A percentile compares a stretch with the other conserved stretches of the same genome.
Evolutionary conservation across 2,113 vertebrate genomes (phyloP).

Genomic region (Galeopterus variegatus): DNA sequence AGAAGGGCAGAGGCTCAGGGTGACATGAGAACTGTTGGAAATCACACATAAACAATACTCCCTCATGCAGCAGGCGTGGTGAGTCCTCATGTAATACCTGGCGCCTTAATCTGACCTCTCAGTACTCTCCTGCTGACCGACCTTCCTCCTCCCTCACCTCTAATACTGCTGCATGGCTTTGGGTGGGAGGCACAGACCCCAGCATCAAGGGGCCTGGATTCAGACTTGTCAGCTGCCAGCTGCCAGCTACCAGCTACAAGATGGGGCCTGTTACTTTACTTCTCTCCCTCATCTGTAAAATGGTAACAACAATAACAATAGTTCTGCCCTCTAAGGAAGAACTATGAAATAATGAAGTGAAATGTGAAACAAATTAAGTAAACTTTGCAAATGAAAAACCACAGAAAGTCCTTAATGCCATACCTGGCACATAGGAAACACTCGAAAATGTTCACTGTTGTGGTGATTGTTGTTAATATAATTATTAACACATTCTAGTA

Average conservation of each 20-base stretch:
- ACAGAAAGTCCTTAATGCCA: background rate
- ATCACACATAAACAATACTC: background rate
- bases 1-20: background rate
- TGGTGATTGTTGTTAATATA: background rate
- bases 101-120: background rate
- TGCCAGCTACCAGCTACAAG: background rate
- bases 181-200: too few species aligned
- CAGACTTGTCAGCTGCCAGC: background rate
- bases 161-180: background rate
- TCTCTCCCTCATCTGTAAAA: background rate
- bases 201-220: background rate
- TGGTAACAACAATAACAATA: background rate
- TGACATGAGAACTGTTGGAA: background rate
- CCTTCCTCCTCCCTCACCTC: background rate
- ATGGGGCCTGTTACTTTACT: background rate
- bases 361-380: background rate
- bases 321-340: background rate
- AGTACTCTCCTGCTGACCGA: background rate
- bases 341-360: background rate
- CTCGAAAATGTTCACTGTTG: background rate
- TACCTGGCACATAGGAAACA: background rate
- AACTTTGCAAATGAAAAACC: background rate
- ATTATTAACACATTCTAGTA: background rate
- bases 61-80: fast-evolving
- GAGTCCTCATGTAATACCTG: background rate